Base-by-base conservation (phyloP, 2,113 vertebrate genomes). In the Tetrao urogallus region DNA sequence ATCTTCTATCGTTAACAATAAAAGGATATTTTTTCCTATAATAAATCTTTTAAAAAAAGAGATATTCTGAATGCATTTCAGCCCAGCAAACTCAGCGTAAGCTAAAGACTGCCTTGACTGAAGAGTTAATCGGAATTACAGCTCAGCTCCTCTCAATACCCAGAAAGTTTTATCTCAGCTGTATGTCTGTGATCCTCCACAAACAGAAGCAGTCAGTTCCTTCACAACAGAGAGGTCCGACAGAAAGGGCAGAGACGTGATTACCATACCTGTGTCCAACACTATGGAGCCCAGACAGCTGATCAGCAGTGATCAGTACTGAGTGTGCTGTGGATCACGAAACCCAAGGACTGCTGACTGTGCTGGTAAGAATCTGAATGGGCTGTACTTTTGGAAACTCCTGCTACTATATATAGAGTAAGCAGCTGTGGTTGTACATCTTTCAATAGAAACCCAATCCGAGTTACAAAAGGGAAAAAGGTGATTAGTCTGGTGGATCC, bases 341-440 rank as follows among this genome's bases (percentile, higher is more conserved):
- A 73, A 96, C 86, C 82, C 79, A 73, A 60, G 56, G 81, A 82
- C 61, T 73, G 87, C 89, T 95, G 96, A 95, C 94, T 86, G 91
- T 67, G 93, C 90, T 94, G 85, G 50, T 92, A 94, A 96, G 92
- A 95, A 95, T 93, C 91, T 94, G 80, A 96, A 95, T 96, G 90
- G 86, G 72, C 75, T 95, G 81, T 88, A 89, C 91, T 93, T 94
- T 89, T 92, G 92, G 88, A 94, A 95, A 91, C 89, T 89, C 81
- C 87, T 95, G 94, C 85, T 95, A 78, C 93, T 96, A 96, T 93
- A 95, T 93, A 90, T 57, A 96, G 91, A 95, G 89, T 90, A 36
- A 87, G 91, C 86, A 95, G 88, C 94, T 95, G 95, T 82, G 83
- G 82, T 66, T 94, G 94, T 95, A 93, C 63, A 30, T 93, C 89